phyloP scores from a whole-genome alignment of 2,888 invertebrate species.

The Caenorhabditis angaria region DNA sequence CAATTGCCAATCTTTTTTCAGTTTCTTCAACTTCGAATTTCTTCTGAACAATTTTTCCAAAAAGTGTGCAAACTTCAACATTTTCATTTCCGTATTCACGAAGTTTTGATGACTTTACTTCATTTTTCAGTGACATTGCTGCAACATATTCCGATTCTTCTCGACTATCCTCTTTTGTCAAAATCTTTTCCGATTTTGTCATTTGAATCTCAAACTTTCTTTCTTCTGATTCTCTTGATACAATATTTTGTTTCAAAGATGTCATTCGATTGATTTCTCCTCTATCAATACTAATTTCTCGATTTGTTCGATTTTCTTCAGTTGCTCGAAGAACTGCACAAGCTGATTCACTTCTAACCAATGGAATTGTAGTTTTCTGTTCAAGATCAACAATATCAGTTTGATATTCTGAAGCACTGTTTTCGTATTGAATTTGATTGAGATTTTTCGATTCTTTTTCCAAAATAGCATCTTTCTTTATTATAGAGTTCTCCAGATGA shows the following conservation, averaged over 20 bases:
- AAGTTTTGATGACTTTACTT: conserved; percentile 31
- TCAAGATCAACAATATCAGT: conserved; percentile 43
- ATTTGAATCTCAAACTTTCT: conserved; percentile 50
- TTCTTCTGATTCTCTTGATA: conserved; percentile 47
- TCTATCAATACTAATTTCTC: conserved; percentile 42
- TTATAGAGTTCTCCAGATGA: conserved; percentile 10
- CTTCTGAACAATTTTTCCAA: conserved; percentile 54
- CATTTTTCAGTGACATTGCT: conserved; percentile 32
- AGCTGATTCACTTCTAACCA: conserved; percentile 30
- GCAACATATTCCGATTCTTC: conserved; percentile 41
- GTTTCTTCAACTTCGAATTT: conserved; percentile 51
- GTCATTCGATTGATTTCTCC: conserved; percentile 40
- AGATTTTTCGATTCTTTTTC: conserved; percentile 11
- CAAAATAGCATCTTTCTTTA: conserved; percentile 15
- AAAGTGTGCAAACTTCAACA: conserved; percentile 49
- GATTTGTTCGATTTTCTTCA: conserved; percentile 27
- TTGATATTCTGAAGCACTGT: conserved; percentile 35
- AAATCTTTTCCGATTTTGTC: conserved; percentile 46
- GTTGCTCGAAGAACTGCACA: conserved; percentile 40
- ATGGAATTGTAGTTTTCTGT: conserved; percentile 29
- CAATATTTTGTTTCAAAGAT: conserved; percentile 19
- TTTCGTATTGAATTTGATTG: conserved; percentile 35
- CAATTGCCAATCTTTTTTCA: conserved; percentile 35
- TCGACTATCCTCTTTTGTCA: conserved; percentile 42
- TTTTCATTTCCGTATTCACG: conserved; percentile 52